Percentiles rank a stretch among this genome's conserved stretches.
Evolutionary conservation across 1,140 invertebrate genomes (phyloP).

Genomic region (Macrobrachium rosenbergii): DNA sequence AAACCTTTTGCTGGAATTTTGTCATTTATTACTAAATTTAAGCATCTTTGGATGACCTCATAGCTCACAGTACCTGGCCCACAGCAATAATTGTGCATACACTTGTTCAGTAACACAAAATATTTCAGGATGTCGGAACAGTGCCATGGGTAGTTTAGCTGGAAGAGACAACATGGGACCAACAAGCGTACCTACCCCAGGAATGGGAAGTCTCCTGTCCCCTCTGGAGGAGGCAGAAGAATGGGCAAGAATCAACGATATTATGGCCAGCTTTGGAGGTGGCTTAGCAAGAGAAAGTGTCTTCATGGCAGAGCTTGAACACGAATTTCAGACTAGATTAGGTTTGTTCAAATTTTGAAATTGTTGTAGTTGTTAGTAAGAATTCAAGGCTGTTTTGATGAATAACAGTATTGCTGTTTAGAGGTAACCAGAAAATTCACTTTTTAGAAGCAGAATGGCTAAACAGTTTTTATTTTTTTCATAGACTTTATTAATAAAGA

Average conservation of each 20-base stretch:
- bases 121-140: constrained; percentile 49
- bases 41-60: not conserved
- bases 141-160: constrained; percentile 25
- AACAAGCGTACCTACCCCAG: not conserved
- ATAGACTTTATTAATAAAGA: too few relatives aligned
- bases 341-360: constrained; percentile 70
- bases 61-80: too few relatives aligned
- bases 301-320: constrained; percentile 85
- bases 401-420: not conserved
- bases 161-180: not conserved
- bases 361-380: not conserved
- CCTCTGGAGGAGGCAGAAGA: constrained; percentile 89
- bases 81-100: not conserved
- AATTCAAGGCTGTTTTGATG: not conserved
- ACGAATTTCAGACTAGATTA: constrained; percentile 82
- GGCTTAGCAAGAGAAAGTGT: constrained; percentile 80
- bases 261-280: constrained; percentile 89
- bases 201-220: constrained; percentile 38
- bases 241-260: constrained; percentile 95
- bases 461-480: too few relatives aligned
- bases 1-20: too few relatives aligned
- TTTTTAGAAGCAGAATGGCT: too few relatives aligned
- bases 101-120: not conserved
- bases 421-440: too few relatives aligned
- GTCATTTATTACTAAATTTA: not conserved